Evolutionary conservation across 1,140 invertebrate genomes (phyloP).

Genomic region (Drosophila obscura): DNA sequence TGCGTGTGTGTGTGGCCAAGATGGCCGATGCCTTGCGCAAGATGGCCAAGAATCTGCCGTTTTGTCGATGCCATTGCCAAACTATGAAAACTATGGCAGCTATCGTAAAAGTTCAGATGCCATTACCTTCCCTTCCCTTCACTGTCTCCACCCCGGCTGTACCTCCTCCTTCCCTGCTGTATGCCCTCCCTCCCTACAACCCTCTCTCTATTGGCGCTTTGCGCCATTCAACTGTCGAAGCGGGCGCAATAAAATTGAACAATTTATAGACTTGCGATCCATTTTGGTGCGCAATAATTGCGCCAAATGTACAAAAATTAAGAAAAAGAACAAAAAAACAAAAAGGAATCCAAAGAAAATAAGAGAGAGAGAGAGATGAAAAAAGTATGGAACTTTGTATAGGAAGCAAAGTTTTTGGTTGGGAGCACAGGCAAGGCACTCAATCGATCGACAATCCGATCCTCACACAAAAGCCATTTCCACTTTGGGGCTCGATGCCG

Average conservation of each 20-base stretch:
- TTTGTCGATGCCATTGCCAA: constrained; percentile 70
- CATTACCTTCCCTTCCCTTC: neutral
- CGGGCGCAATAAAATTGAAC: constrained; percentile 82
- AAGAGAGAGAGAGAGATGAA: constrained; percentile 14
- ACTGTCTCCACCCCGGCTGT: neutral
- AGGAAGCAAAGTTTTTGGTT: constrained; percentile 9
- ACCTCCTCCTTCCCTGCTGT: neutral
- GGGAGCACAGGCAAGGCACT: constrained; percentile 7
- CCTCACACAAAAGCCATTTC: constrained; percentile 52
- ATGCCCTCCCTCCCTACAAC: neutral
- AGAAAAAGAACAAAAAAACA: constrained; percentile 31
- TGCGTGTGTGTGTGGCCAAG: constrained; percentile 50
- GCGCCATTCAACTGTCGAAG: constrained; percentile 79
- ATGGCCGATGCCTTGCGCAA: constrained; percentile 71
- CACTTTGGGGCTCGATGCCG: constrained; percentile 38
- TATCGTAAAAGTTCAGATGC: constrained; percentile 34
- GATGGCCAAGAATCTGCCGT: constrained; percentile 60
- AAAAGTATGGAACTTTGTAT: constrained; percentile 28
- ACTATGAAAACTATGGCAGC: constrained; percentile 70
- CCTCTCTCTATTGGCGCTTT: constrained; percentile 20
- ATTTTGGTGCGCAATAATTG: constrained; percentile 81
- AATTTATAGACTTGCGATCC: constrained; percentile 82
- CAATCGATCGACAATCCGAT: constrained; percentile 22
- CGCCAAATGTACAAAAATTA: constrained; percentile 79
- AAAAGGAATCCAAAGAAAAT: constrained; percentile 13